These are phyloP conservation scores for Actinostola sp. DNA, from an alignment of 92 coral and sea anemone genomes.

Conservation along the genomic window DNA sequence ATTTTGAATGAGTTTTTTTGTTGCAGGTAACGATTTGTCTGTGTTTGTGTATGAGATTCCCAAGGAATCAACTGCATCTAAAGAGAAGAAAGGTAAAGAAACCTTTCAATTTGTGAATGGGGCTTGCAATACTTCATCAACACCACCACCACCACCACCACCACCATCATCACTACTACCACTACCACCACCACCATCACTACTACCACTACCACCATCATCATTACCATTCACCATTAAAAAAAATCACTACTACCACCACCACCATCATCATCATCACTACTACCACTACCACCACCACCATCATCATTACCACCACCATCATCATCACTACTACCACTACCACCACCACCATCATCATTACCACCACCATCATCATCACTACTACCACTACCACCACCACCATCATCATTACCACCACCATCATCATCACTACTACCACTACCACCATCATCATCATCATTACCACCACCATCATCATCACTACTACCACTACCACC, in stretches of 20 bases:
- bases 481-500: not conserved
- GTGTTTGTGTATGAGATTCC: constrained; percentile 27
- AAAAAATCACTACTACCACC: too few relatives aligned
- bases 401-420: constrained; percentile 1
- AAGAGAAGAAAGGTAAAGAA: not conserved
- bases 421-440: not conserved
- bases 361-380: not conserved
- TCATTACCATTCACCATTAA: too few relatives aligned
- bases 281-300: not conserved
- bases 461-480: not conserved
- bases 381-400: constrained; percentile 1
- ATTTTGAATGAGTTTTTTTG: too few relatives aligned
- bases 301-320: not conserved
- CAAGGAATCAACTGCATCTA: constrained; percentile 10
- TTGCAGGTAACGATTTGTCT: constrained; percentile 12
- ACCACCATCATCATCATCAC: too few relatives aligned
- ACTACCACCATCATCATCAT: not conserved
- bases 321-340: not conserved
- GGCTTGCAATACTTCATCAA: too few relatives aligned
- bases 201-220: too few relatives aligned
- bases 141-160: too few relatives aligned
- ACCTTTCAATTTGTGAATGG: too few relatives aligned
- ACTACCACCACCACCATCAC: too few relatives aligned
- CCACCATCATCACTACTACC: too few relatives aligned
- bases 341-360: not conserved